Base-by-base conservation (phyloP, 2,888 invertebrate species). In the Ecliptopera silaceata region DNA sequence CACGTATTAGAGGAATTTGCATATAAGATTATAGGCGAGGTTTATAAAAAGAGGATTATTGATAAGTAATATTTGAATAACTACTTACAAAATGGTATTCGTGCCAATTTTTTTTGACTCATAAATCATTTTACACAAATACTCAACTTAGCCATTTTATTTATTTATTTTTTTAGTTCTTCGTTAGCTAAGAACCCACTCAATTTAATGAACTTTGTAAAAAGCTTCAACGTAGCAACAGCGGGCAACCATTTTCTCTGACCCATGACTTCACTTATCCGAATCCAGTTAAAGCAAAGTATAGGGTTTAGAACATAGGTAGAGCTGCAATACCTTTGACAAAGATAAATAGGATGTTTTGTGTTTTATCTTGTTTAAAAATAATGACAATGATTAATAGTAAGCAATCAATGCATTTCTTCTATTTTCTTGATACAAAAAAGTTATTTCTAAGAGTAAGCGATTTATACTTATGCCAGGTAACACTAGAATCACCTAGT, bases 211-310 rank as follows among this genome's bases (percentile, higher is more conserved):
- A 52, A 46, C 12, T 44, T 12, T 22, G 49, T 56, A 61, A 61
- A 65, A 63, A 61, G 44, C 41, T 56, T 42, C 49, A 32, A 38
- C 52, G 46, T 50, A 52, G 42, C 18, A 48, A 56, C 52, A 43
- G 50, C 47, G 56, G 54, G 41, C 42, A 39, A 47, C 45, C 46
- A 60, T 63, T 63, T 56, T 50, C 56, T 34, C 38, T 56, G 54
- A 58, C 45, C 53, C 48, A 57, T 58, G 58, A 59, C 56, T 59
- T 70, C 59, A 72, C 62, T 65, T 64, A 65, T 61, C 65, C 39
- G 46, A 47, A 63, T 53, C 65, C 57, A 56, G 61, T 65, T 63
- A 61, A 56, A 49, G 43, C 46, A 56, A 50, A 65, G 45, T 13
- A 58, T 41, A 50, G 50, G 45, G 46, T 26, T 52, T 48, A 39